phyloP scores from a whole-genome alignment of 2,797 vertebrate genomes.

The Falco concolor region DNA sequence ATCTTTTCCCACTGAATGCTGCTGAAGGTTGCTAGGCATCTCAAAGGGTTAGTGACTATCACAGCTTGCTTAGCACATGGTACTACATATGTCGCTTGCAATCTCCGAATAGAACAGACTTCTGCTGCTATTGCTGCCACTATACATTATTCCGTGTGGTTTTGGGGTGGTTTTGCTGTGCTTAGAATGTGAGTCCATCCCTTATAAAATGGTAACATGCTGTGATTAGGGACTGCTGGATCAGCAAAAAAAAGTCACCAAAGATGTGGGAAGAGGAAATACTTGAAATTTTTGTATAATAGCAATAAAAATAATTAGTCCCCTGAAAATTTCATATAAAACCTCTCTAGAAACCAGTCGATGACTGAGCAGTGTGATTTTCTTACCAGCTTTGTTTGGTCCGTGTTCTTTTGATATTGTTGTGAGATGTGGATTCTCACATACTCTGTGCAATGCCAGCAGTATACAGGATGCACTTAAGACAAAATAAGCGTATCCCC shows the following conservation, averaged over 20 bases:
- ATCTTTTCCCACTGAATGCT: neutral
- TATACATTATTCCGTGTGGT: neutral
- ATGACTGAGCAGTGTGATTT: neutral
- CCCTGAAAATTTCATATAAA: neutral
- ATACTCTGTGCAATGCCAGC: neutral
- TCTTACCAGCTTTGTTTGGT: neutral
- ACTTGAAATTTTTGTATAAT: neutral
- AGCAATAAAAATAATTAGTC: neutral
- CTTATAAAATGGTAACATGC: neutral
- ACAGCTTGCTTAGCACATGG: conserved; percentile 37
- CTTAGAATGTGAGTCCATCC: neutral
- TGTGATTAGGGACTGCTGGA: neutral
- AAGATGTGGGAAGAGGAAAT: neutral
- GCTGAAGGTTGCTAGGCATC: conserved; percentile 12
- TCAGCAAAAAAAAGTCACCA: neutral
- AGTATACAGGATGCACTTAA: neutral
- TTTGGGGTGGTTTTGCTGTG: neutral
- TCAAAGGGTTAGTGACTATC: conserved; percentile 2
- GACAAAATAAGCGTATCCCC: neutral
- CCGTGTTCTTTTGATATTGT: neutral
- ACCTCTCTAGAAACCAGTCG: neutral
- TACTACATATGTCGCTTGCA: neutral
- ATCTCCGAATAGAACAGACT: neutral
- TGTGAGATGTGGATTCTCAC: neutral
- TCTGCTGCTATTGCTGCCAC: conserved; percentile 22